Base-by-base conservation (phyloP, 2,113 vertebrate species). In the Electrona antarctica region DNA sequence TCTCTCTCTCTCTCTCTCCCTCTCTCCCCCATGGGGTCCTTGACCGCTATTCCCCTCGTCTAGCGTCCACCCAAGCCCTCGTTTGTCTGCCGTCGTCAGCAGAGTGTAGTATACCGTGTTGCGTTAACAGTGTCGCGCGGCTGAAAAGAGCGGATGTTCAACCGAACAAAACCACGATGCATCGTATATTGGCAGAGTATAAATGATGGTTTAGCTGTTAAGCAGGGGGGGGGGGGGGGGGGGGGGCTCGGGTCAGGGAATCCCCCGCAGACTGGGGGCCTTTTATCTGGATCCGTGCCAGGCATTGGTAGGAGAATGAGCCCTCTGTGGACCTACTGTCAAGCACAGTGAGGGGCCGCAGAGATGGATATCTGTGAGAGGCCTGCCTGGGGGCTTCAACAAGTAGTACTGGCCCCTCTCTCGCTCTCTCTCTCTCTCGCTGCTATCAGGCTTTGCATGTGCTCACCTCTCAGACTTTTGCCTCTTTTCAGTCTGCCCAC, bases 341-440 rank as follows among this genome's bases (percentile, higher is more conserved):
- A 84, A 46, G 64, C 82, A 52, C 77, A 67, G 71, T 77, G 75
- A 69, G 87, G 63, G 76, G 59, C 80, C 63, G 71, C 69, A 68
- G 78, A 89, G 84, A 90, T 88, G 84, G 83, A 88, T 85, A 88
- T 86, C 85, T 74, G 54, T 41, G 73, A 13, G 73, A 64, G 71
- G 33, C 69, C 74, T 7, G 33, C 69, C 74, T 7, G n/a, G 57
- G 65, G 0, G 74, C 73, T 41, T 21, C 74, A 67, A 84, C 80
- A 79, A 78, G 77, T 74, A 58, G 67, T 62, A 55, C 76, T 48
- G 54, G 64, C 61, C 54, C 3, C 54, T 9, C 15, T 8, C 29
- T 33, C 15, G 29, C 79, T 73, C 73, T 70, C 56, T 52, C 59
- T 76, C 75, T 62, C 67, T 64, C 76, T 77, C 66, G 56, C 72